A percentile compares a stretch with the other conserved stretches of the same genome.
Evolutionary conservation across 2,888 invertebrate species (phyloP).

Genomic region (Schizaphis graminum): DNA sequence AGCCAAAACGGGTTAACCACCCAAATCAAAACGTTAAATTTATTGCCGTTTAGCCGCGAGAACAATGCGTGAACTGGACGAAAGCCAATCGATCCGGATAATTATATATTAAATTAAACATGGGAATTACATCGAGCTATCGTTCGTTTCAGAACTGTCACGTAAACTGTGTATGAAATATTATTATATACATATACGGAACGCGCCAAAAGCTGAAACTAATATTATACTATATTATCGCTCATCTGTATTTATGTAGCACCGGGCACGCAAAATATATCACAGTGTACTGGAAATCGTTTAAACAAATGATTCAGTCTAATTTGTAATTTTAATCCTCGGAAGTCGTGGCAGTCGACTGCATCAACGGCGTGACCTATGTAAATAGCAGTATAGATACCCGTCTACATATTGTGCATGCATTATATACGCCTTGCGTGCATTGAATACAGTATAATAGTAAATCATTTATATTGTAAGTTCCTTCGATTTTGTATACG

Average conservation of each 20-base stretch:
- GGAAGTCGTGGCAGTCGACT: not conserved
- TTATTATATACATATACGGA: not conserved
- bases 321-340: conserved; percentile 28
- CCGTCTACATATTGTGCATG: not conserved
- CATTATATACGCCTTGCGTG: not conserved
- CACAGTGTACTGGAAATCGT: not conserved
- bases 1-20: not conserved
- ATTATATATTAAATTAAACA: conserved; percentile 13
- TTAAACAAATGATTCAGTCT: conserved; percentile 2
- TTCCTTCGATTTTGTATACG: not conserved
- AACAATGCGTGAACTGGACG: conserved; percentile 12
- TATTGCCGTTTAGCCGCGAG: not conserved
- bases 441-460: not conserved
- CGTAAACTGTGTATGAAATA: not conserved
- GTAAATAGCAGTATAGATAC: not conserved
- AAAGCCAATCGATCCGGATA: conserved; percentile 14
- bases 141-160: not conserved
- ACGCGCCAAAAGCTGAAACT: not conserved
- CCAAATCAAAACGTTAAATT: conserved; percentile 21
- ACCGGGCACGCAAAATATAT: too few species aligned
- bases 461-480: not conserved
- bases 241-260: not conserved
- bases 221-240: not conserved
- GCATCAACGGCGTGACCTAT: not conserved
- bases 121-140: not conserved